These are phyloP conservation scores for Diploscapter pachys DNA, from an alignment of 1,140 invertebrate species.

Conservation along the genomic window DNA sequence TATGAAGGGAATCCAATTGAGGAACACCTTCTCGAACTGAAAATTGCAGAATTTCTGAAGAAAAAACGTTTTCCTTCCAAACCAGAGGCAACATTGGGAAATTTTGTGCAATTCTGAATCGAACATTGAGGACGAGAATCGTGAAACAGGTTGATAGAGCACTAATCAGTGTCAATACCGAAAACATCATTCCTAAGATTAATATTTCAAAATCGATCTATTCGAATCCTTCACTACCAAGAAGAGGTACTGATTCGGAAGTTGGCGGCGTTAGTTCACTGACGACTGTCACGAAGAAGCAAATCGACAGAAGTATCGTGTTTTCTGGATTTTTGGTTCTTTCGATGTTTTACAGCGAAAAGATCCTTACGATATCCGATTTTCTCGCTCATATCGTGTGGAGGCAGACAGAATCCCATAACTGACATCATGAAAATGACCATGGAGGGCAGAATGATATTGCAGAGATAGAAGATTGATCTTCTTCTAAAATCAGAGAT, in stretches of 20 bases:
- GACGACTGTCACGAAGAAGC: slow-evolving; percentile 60
- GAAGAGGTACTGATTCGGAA: slow-evolving; percentile 90
- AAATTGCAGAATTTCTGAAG: not conserved
- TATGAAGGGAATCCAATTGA: slow-evolving; percentile 45
- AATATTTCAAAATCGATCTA: not conserved
- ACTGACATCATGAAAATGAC: slow-evolving; percentile 96
- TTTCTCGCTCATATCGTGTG: slow-evolving; percentile 60
- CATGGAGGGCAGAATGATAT: slow-evolving; percentile 96
- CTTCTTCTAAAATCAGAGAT: slow-evolving; percentile 67
- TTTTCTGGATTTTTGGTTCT: slow-evolving; percentile 75
- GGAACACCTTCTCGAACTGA: slow-evolving; percentile 38
- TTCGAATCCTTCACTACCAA: slow-evolving; percentile 69
- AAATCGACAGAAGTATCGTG: slow-evolving; percentile 64
- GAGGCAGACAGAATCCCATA: slow-evolving; percentile 92
- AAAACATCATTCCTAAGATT: slow-evolving; percentile 42
- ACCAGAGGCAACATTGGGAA: slow-evolving; percentile 35
- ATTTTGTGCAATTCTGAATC: slow-evolving; percentile 41
- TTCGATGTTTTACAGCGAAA: not conserved
- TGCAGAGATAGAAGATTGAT: slow-evolving; percentile 98
- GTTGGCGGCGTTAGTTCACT: slow-evolving; percentile 81
- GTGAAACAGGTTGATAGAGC: slow-evolving; percentile 44
- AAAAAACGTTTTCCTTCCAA: slow-evolving; percentile 2
- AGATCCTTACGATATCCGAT: slow-evolving; percentile 39
- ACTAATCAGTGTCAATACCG: slow-evolving; percentile 40
- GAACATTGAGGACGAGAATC: slow-evolving; percentile 40